Evolutionary conservation across 2,888 invertebrate species (phyloP).

Genomic region (Eucera pruinosa): DNA sequence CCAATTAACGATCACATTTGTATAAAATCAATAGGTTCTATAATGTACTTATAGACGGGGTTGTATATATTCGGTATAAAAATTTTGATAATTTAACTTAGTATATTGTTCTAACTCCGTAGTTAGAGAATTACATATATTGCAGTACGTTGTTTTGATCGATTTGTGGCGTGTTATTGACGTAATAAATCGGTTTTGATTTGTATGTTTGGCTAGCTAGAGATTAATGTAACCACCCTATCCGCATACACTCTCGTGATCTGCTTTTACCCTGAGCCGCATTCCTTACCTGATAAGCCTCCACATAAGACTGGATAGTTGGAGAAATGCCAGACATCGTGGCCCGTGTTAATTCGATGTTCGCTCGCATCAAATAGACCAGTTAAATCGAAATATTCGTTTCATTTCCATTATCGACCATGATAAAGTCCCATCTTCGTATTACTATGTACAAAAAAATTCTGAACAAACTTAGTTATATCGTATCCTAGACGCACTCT

Average conservation of each 20-base stretch:
- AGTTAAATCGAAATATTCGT: constrained; percentile 48
- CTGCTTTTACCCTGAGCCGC: constrained; percentile 60
- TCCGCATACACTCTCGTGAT: constrained; percentile 27
- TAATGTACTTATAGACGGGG: too few species aligned
- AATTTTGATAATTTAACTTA: background rate
- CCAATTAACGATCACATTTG: too few species aligned
- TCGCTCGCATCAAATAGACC: constrained; percentile 31
- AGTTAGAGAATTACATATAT: background rate
- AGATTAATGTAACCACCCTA: constrained; percentile 53
- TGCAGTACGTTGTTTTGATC: background rate
- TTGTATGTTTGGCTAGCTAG: constrained; percentile 28
- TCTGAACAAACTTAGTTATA: background rate
- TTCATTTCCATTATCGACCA: constrained; percentile 32
- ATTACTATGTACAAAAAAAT: background rate
- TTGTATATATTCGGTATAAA: background rate
- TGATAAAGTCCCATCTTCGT: background rate
- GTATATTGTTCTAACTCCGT: background rate
- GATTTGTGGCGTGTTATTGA: constrained; percentile 3
- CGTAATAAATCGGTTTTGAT: constrained; percentile 30
- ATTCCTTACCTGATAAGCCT: constrained; percentile 70
- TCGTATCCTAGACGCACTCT: background rate
- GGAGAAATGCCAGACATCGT: constrained; percentile 75
- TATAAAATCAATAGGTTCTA: too few species aligned
- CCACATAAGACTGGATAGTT: constrained; percentile 81
- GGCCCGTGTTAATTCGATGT: constrained; percentile 45